Evolutionary conservation across 2,888 invertebrate genomes (phyloP), one percentile per base, ranked within the genome.

Genomic region (Diadegma fenestrale): DNA sequence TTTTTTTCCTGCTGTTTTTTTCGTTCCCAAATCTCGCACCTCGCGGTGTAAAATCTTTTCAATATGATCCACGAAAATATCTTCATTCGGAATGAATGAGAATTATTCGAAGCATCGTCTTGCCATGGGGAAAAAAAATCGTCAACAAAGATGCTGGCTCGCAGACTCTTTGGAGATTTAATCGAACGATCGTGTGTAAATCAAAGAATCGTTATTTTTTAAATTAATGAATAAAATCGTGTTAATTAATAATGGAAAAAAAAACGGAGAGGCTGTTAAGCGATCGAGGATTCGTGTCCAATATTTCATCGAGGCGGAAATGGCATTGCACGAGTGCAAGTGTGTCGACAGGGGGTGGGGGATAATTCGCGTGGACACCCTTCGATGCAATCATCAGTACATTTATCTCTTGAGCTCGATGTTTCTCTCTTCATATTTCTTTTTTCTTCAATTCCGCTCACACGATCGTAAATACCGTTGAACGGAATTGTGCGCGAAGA

Each of bases 231-330:
- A 54, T 19, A 54, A 58, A 58, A 12, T 26, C 58, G 6, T 26
- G 5, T 58, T 12, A 14, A 58, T 58, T 26, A 58, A 58, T 58
- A 0, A 26, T 1, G 41, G 22, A 22, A 66, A 19, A 4, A 66
- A 66, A 66, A 1, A n/a, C 17, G 4, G 41, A 64, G 37, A 64
- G 7, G 8, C 14, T 26, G 7, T 48, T 41, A 54, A 10, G 33
- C 19, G 41, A 73, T 45, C n/a, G 43, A 75, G 26, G 22, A 45
- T 51, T 51, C 51, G 17, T 71, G 64, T 76, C 80, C 68, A 75
- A 63, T 85, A 85, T 84, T 85, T 84, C 63, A 85, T 51, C 80
- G 72, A 45, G 43, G 75, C 45, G 75, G 45, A 77, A 76, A 22
- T 82, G 48, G 58, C 58, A 54, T 17, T 14, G n/a, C n/a, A 26